A percentile compares a stretch with the other conserved stretches of the same genome.
Conservation (phyloP, 2,113 vertebrate species). For the Channa argus region DNA sequence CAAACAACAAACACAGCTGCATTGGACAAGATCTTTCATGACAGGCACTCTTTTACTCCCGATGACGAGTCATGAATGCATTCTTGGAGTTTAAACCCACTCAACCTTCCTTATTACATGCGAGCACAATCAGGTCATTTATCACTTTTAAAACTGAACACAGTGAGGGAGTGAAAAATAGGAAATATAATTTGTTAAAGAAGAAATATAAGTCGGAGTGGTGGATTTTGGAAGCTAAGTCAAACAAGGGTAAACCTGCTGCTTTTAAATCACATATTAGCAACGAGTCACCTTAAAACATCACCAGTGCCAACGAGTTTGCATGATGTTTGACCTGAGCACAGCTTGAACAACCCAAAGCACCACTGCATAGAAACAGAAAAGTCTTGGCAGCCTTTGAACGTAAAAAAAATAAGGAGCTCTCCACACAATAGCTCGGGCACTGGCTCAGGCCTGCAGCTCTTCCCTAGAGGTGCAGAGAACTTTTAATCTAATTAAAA, state of each 20-base stretch:
- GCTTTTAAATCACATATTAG: constrained; percentile 34
- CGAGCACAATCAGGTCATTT: constrained; percentile 4
- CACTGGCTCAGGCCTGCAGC: constrained; percentile 26
- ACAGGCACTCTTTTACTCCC: too few relatives aligned
- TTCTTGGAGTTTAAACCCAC: too few relatives aligned
- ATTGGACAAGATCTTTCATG: constrained; percentile 27
- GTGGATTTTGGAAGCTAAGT: constrained; percentile 22
- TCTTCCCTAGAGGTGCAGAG: constrained; percentile 36
- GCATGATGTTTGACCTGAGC: constrained; percentile 52
- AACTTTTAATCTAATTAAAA: constrained; percentile 82
- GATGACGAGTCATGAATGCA: too few relatives aligned
- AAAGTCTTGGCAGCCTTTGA: constrained; percentile 50
- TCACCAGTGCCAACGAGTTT: constrained; percentile 32
- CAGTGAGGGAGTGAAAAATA: too few relatives aligned
- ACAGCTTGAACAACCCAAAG: constrained; percentile 42
- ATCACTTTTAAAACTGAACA: constrained; percentile 7
- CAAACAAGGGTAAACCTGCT: constrained; percentile 44
- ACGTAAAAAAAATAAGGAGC: constrained; percentile 1
- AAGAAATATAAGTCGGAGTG: too few relatives aligned
- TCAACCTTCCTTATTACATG: too few relatives aligned
- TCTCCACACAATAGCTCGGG: constrained; percentile 36
- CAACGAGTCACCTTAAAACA: constrained; percentile 43
- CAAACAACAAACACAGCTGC: constrained; percentile 43
- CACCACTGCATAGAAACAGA: constrained; percentile 32
- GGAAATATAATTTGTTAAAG: neutral